Evolutionary conservation across 2,113 vertebrate species (phyloP).

Genomic region (Pelusios castaneus): DNA sequence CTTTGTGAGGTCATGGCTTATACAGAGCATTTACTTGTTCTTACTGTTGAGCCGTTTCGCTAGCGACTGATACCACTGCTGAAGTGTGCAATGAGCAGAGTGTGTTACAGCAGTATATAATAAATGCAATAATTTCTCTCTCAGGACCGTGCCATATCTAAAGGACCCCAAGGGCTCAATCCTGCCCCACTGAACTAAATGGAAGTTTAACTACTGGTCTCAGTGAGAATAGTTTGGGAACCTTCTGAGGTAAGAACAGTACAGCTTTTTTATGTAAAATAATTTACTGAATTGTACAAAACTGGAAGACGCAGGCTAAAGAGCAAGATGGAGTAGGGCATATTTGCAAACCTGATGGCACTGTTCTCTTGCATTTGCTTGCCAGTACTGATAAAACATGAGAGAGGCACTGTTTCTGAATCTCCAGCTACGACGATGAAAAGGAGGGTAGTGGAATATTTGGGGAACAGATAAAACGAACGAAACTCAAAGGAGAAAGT

Average conservation of each 20-base stretch:
- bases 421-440: neutral
- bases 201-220: neutral
- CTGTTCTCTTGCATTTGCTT: neutral
- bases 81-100: neutral
- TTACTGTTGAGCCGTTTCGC: neutral
- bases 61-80: neutral
- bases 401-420: neutral
- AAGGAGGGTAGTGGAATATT: neutral
- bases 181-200: neutral
- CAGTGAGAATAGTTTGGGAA: accelerated
- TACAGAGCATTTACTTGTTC: neutral
- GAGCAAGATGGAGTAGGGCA: neutral
- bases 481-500: neutral
- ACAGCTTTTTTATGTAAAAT: neutral
- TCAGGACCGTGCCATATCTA: neutral
- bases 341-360: neutral
- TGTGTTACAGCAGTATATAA: neutral
- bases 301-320: neutral
- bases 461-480: neutral
- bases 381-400: neutral
- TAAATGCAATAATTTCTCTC: neutral
- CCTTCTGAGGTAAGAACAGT: neutral
- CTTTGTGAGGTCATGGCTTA: neutral
- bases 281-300: neutral
- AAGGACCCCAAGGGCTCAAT: neutral